phyloP scores from a whole-genome alignment of 2,888 invertebrate genomes.

The Ectobius pallidus region DNA sequence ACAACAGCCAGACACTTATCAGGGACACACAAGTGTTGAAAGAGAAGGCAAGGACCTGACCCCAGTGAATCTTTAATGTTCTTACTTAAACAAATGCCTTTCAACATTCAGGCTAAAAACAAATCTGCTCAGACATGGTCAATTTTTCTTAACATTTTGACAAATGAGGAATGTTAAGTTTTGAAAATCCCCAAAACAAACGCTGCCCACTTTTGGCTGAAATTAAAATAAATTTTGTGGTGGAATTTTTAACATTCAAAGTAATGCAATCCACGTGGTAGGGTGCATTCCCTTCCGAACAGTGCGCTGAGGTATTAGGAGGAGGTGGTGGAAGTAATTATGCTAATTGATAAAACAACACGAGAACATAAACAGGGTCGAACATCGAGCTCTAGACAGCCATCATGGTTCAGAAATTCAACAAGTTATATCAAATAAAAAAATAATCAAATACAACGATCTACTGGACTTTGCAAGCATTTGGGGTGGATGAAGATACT shows the following conservation, averaged over 20 bases:
- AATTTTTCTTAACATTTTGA: not conserved
- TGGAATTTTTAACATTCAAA: not conserved
- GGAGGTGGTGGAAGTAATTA: not conserved
- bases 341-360: slow-evolving; percentile 2
- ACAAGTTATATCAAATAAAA: not conserved
- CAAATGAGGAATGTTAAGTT: not conserved
- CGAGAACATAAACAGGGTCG: slow-evolving; percentile 15
- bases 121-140: slow-evolving; percentile 34
- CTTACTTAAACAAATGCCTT: not conserved
- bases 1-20: slow-evolving; percentile 29
- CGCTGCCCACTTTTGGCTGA: slow-evolving; percentile 54
- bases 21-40: slow-evolving; percentile 17
- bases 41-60: slow-evolving; percentile 51
- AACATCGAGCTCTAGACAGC: slow-evolving; percentile 8
- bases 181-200: slow-evolving; percentile 23
- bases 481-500: not conserved
- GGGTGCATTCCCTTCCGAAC: slow-evolving; percentile 17
- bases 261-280: slow-evolving; percentile 24
- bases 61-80: slow-evolving; percentile 52
- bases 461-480: slow-evolving; percentile 7
- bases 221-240: slow-evolving; percentile 5
- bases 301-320: not conserved
- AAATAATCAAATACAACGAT: slow-evolving; percentile 3
- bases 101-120: not conserved
- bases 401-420: not conserved